Conservation (phyloP, 2,113 vertebrate genomes). For the Callipepla californica region DNA sequence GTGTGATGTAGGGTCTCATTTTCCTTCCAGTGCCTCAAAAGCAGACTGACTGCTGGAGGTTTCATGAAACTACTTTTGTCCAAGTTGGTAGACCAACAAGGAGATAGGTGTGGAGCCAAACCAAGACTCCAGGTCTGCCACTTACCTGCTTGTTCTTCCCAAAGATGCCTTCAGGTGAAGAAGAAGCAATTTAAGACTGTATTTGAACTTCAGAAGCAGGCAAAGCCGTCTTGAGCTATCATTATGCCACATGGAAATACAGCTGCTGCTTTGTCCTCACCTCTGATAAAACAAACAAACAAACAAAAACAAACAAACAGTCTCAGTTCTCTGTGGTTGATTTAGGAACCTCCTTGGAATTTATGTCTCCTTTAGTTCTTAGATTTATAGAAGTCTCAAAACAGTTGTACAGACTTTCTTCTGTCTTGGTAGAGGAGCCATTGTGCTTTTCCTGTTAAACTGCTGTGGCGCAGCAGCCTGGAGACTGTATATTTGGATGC, state of each 20-base stretch:
- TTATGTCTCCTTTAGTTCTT: background rate
- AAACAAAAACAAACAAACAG: background rate
- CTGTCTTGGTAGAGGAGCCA: background rate
- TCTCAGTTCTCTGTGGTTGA: background rate
- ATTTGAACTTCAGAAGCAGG: background rate
- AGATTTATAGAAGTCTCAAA: background rate
- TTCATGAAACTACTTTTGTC: background rate
- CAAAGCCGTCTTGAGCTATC: background rate
- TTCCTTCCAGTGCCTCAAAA: background rate
- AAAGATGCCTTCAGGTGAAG: background rate
- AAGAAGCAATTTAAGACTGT: background rate
- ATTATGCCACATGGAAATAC: background rate
- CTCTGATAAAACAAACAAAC: background rate
- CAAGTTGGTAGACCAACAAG: background rate
- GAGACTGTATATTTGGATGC: background rate
- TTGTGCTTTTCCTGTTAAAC: background rate
- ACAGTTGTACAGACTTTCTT: background rate
- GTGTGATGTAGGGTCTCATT: background rate
- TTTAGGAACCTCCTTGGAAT: background rate
- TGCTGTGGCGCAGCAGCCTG: accelerated
- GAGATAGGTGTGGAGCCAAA: background rate
- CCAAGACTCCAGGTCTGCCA: background rate
- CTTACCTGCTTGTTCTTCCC: background rate
- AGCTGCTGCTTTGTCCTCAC: background rate
- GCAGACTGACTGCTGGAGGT: background rate